A percentile compares a stretch with the other conserved stretches of the same genome.
Evolutionary conservation across 2,888 invertebrate genomes (phyloP).

Genomic region (Molorchus minor): DNA sequence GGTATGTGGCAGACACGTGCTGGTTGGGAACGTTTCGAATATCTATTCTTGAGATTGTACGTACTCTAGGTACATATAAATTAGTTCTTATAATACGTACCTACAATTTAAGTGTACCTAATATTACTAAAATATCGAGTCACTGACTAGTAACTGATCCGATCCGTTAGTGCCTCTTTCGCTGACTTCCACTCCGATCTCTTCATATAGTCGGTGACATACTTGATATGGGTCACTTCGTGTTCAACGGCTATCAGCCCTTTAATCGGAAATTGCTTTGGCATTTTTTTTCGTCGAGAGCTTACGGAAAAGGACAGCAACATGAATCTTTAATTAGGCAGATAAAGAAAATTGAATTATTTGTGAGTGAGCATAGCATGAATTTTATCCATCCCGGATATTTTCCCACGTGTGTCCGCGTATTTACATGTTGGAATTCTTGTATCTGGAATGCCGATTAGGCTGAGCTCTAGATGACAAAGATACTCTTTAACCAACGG

Average conservation of each 20-base stretch:
- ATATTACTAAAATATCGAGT: too few species aligned
- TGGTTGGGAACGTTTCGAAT: too few species aligned
- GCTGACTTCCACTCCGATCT: too few species aligned
- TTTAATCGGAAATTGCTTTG: conserved; percentile 36
- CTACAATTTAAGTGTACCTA: too few species aligned
- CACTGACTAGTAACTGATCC: too few species aligned
- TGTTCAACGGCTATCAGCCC: conserved; percentile 32
- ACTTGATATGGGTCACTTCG: conserved; percentile 25
- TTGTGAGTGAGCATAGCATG: conserved; percentile 45
- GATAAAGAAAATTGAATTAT: conserved; percentile 49
- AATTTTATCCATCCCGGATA: conserved; percentile 50
- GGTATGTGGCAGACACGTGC: too few species aligned
- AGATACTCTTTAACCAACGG: conserved; percentile 26
- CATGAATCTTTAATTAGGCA: conserved; percentile 32
- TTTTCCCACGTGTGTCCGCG: conserved; percentile 57
- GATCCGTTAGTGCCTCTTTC: too few species aligned
- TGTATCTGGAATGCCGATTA: conserved; percentile 52
- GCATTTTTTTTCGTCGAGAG: conserved; percentile 34
- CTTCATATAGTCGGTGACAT: conserved; percentile 20
- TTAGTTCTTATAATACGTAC: too few species aligned
- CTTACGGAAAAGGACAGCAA: conserved; percentile 14
- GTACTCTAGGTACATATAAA: too few species aligned
- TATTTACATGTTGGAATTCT: conserved; percentile 55
- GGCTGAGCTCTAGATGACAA: conserved; percentile 45
- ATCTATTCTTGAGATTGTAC: too few species aligned